phyloP scores from a whole-genome alignment of 2,888 invertebrate species.

The Pyrrhosoma nymphula region DNA sequence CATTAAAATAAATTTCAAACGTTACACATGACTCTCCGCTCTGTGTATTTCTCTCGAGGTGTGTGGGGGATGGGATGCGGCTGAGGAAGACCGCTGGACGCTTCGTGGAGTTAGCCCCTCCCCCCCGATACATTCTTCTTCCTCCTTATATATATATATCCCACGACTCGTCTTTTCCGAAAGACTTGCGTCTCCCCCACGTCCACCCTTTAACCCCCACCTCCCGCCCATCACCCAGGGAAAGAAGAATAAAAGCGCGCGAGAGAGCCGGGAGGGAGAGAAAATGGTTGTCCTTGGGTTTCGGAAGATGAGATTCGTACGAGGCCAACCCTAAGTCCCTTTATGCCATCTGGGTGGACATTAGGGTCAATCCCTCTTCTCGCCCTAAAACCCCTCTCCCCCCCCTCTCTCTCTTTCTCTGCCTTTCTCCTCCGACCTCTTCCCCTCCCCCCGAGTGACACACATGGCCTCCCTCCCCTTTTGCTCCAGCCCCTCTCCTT shows the following conservation, averaged over 20 bases:
- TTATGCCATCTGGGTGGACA: slow-evolving; percentile 64
- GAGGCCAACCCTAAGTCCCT: slow-evolving; percentile 56
- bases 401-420: neutral
- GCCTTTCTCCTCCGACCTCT: neutral
- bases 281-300: slow-evolving; percentile 63
- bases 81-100: no score
- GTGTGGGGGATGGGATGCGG: no score
- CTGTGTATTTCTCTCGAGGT: no score
- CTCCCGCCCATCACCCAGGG: neutral
- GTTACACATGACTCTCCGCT: no score
- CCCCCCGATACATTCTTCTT: neutral
- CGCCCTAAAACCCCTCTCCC: neutral
- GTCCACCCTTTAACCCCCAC: neutral
- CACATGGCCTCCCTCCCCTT: no score
- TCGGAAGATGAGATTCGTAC: slow-evolving; percentile 64
- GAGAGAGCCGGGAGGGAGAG: neutral
- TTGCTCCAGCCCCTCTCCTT: neutral
- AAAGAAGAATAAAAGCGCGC: neutral
- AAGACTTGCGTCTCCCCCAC: neutral
- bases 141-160: no score
- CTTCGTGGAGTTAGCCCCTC: neutral
- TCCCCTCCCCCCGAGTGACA: neutral
- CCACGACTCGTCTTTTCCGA: neutral
- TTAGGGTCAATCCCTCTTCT: slow-evolving; percentile 43
- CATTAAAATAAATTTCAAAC: no score